phyloP scores from a whole-genome alignment of 1,140 invertebrate species.

The Drosophila lini region DNA sequence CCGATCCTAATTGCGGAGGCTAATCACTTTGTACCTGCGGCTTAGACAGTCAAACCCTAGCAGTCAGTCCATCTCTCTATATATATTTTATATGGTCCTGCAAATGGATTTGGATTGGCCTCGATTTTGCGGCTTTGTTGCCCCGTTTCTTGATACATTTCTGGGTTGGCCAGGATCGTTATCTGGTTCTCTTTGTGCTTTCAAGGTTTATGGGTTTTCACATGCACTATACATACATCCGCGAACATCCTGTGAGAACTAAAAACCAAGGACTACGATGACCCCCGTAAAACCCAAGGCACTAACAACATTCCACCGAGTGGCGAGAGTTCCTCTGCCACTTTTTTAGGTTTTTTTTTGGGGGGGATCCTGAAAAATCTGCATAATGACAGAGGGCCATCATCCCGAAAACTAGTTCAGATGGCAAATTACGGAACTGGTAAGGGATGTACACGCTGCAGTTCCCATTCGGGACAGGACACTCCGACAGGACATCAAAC shows the following conservation, averaged over 20 bases:
- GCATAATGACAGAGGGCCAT: conserved; percentile 66
- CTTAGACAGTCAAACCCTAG: conserved; percentile 77
- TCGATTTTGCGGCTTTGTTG: conserved; percentile 72
- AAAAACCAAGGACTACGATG: conserved; percentile 45
- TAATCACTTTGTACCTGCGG: conserved; percentile 81
- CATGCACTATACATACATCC: conserved; percentile 30
- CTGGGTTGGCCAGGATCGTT: conserved; percentile 57
- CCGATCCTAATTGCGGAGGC: conserved; percentile 74
- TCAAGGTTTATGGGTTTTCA: conserved; percentile 57
- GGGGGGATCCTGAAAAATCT: conserved; percentile 59
- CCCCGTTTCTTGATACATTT: conserved; percentile 58
- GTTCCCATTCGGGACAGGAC: conserved; percentile 77
- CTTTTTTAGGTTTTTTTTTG: conserved; percentile 6
- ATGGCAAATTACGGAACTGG: conserved; percentile 78
- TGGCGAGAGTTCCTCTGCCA: conserved; percentile 26
- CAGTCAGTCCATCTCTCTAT: conserved; percentile 21
- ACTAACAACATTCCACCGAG: conserved; percentile 33
- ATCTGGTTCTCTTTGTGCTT: conserved; percentile 73
- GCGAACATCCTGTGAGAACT: conserved; percentile 76
- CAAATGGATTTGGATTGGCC: conserved; percentile 72
- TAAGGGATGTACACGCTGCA: conserved; percentile 58
- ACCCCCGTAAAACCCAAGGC: conserved; percentile 47
- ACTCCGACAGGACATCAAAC: conserved; percentile 44
- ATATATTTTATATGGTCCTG: conserved; percentile 40
- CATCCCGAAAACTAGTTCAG: conserved; percentile 70